These are phyloP conservation scores for Chaetura pelagica DNA, from an alignment of 2,113 vertebrate genomes.

Conservation along the genomic window DNA sequence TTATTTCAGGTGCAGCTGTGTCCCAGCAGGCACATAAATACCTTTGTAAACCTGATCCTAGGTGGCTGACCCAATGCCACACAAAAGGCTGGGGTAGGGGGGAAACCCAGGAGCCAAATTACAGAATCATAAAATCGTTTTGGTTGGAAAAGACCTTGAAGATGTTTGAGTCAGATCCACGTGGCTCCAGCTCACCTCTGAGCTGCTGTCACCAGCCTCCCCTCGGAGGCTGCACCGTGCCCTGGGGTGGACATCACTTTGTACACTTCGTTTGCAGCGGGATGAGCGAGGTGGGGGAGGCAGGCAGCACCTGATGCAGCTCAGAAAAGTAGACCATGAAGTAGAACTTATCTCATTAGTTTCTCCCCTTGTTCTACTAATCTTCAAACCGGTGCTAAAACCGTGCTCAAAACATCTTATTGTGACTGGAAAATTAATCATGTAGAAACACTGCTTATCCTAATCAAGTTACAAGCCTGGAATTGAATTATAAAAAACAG, in stretches of 20 bases:
- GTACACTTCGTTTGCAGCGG: neutral
- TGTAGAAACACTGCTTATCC: constrained; percentile 66
- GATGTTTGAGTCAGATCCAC: neutral
- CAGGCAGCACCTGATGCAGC: neutral
- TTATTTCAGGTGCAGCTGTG: too few relatives aligned
- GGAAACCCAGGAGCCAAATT: neutral
- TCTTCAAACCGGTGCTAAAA: constrained; percentile 64
- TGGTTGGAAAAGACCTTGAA: too few relatives aligned
- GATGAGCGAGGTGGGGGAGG: neutral
- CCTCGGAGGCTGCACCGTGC: rapidly evolving
- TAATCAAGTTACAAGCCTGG: constrained; percentile 79
- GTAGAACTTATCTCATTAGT: neutral
- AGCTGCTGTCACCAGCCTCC: neutral
- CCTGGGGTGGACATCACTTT: rapidly evolving
- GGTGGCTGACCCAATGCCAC: neutral
- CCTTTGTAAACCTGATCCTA: neutral
- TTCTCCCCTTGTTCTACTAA: constrained; percentile 28
- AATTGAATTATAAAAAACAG: constrained; percentile 80
- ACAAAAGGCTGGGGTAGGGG: rapidly evolving
- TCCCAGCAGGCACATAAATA: neutral
- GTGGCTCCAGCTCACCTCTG: neutral
- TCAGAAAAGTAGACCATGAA: neutral
- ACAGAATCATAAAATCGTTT: too few relatives aligned
- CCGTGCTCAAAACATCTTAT: constrained; percentile 6
- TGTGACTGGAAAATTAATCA: constrained; percentile 78